Conservation (phyloP, 2,888 invertebrate species). For the Exocentrus adspersus region DNA sequence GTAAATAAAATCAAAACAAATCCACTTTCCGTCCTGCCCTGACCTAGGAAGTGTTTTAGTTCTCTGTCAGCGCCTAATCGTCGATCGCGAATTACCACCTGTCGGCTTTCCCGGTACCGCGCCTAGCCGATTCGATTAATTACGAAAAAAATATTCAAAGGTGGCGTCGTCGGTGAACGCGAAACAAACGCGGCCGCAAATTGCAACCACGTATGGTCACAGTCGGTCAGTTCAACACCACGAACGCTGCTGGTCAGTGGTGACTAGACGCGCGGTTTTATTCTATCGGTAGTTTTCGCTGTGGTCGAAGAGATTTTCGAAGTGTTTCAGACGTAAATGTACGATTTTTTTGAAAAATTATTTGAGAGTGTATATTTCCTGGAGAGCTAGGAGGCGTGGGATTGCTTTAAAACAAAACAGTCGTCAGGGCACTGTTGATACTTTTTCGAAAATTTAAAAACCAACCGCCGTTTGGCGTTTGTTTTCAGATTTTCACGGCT, state of each 20-base stretch:
- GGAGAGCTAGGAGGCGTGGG: too few relatives aligned
- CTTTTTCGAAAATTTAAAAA: too few relatives aligned
- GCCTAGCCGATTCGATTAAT: not conserved
- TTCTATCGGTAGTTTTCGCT: slow-evolving; percentile 19
- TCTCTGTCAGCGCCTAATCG: too few relatives aligned
- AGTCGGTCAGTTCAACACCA: not conserved
- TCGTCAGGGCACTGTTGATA: not conserved
- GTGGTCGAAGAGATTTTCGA: too few relatives aligned
- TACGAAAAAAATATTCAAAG: not conserved
- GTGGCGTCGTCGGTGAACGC: not conserved
- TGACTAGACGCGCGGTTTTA: too few relatives aligned
- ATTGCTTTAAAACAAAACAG: slow-evolving; percentile 17
- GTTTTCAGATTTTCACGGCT: too few relatives aligned
- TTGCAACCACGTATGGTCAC: not conserved
- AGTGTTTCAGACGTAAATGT: too few relatives aligned
- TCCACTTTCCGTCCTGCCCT: not conserved
- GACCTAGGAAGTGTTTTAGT: not conserved
- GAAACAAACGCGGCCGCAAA: not conserved
- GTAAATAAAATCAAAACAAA: not conserved
- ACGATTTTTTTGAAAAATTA: too few relatives aligned
- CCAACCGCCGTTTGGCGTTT: too few relatives aligned
- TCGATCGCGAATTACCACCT: not conserved
- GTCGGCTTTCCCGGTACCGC: not conserved
- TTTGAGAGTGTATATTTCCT: too few relatives aligned
- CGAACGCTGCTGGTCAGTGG: too few relatives aligned